Conservation (phyloP, 2,797 vertebrate genomes). For the Cirrhinus mrigala region DNA sequence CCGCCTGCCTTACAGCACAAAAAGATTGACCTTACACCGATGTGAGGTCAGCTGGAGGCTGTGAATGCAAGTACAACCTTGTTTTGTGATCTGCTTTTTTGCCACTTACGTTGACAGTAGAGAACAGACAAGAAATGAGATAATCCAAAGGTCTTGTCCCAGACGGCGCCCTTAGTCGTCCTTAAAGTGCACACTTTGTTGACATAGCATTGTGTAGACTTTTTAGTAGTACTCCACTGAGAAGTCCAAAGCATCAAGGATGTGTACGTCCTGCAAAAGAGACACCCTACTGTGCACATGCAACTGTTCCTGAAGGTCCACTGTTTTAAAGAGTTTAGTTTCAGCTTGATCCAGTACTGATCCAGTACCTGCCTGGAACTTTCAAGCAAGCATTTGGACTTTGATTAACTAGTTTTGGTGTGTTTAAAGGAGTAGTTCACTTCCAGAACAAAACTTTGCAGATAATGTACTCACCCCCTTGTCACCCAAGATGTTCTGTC, state of each 20-base stretch:
- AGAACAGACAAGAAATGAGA: background rate
- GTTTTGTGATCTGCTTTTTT: background rate
- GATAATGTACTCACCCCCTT: too few species aligned
- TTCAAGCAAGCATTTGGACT: background rate
- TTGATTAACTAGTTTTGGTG: background rate
- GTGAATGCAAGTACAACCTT: background rate
- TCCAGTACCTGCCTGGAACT: background rate
- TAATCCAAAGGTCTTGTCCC: background rate
- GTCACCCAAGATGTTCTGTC: too few species aligned
- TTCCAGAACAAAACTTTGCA: too few species aligned
- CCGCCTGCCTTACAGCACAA: constrained; percentile 1
- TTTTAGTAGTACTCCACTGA: background rate
- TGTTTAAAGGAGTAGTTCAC: background rate
- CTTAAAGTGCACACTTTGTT: background rate
- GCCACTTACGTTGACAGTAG: background rate
- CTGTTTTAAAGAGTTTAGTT: background rate
- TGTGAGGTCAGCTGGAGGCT: background rate
- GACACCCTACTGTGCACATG: background rate
- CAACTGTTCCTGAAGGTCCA: background rate
- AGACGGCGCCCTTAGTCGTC: background rate
- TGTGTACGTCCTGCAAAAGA: background rate
- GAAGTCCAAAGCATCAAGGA: constrained; percentile 3
- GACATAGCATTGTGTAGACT: background rate
- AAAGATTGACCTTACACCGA: background rate
- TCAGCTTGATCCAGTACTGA: background rate